A percentile compares a stretch with the other conserved stretches of the same genome.
These are phyloP conservation scores for Lamellibrachia luymesi DNA, from an alignment of 1,140 invertebrate genomes.

Conservation along the genomic window DNA sequence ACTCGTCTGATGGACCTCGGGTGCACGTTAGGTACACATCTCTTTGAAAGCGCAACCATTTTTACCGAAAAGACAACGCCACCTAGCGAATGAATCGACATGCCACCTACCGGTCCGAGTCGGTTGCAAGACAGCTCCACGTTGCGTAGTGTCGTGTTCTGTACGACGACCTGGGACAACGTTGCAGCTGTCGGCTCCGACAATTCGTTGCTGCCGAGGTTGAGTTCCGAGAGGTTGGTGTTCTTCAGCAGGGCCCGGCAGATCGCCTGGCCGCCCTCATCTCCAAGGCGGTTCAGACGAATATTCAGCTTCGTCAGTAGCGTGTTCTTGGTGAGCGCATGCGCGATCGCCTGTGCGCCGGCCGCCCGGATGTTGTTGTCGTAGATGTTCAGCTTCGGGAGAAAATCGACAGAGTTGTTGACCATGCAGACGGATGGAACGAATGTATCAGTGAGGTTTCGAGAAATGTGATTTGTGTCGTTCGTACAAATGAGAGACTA, in stretches of 20 bases:
- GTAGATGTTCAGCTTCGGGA: constrained; percentile 44
- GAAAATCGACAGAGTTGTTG: not conserved
- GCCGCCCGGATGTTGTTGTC: constrained; percentile 52
- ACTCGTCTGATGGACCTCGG: too few species aligned
- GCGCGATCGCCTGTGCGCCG: constrained; percentile 56
- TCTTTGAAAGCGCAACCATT: not conserved
- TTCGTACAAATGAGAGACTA: too few species aligned
- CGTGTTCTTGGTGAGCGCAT: constrained; percentile 53
- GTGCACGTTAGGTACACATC: not conserved
- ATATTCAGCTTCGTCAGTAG: constrained; percentile 48
- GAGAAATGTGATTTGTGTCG: too few species aligned
- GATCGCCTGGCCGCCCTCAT: constrained; percentile 53
- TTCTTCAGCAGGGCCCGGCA: constrained; percentile 48
- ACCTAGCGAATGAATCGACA: not conserved
- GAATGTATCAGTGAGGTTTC: too few species aligned
- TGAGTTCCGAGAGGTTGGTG: constrained; percentile 47
- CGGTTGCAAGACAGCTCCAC: constrained; percentile 55
- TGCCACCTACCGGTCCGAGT: constrained; percentile 49
- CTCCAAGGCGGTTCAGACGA: constrained; percentile 52
- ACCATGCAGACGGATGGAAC: not conserved
- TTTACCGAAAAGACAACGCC: not conserved
- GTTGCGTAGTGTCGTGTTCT: constrained; percentile 45
- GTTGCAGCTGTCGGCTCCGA: constrained; percentile 52
- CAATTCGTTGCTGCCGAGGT: constrained; percentile 54
- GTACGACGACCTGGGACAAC: constrained; percentile 50